Evolutionary conservation across 2,113 vertebrate genomes (phyloP), one percentile per base, ranked within the genome.

Genomic region (Herpetotheres cachinnans): DNA sequence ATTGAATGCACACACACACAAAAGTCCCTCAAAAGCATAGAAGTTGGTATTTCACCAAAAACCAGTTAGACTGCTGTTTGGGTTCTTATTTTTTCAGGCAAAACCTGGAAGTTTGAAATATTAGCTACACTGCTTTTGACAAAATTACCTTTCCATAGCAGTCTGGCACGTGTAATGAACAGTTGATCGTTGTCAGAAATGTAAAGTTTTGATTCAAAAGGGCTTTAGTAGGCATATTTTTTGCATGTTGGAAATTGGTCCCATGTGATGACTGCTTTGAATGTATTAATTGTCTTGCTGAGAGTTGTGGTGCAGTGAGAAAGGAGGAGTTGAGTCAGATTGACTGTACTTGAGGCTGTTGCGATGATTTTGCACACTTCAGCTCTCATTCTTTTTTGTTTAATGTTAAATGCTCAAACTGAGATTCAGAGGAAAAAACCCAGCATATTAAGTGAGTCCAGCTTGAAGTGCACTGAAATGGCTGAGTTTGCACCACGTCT

Each of bases 161-260:
- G 55, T 87, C 16, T 1, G 0, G 25, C 13, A 24, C 0, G 0
- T 13, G 30, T 62, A 56, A 30, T 38, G 32, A 78, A 27, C 56
- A 67, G 61, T 34, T 85, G 56, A 50, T 55, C 52, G 4, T 32
- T 81, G 81, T 91, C 77, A 89, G 50, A 78, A 73, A 80, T 32
- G 9, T 27, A 11, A 65, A 65, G 10, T 55, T 86, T 71, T 70
- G 26, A 74, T 63, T 86, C 55, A 22, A 32, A 90, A 83, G 46
- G 61, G 9, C 42, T 88, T 62, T 80, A 44, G 8, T n/a, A 26
- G 32, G 21, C 36, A 6, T 30, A 4, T 3, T 30, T 94, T 88
- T 81, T 77, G 25, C 72, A 42, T 85, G 19, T 63, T 81, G 42
- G 55, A 77, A 77, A 52, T 47, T 1, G 2, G 8, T 80, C 67